These are phyloP conservation scores for Pocillopora grandis DNA, from an alignment of 92 coral and sea anemone genomes.

Conservation along the genomic window DNA sequence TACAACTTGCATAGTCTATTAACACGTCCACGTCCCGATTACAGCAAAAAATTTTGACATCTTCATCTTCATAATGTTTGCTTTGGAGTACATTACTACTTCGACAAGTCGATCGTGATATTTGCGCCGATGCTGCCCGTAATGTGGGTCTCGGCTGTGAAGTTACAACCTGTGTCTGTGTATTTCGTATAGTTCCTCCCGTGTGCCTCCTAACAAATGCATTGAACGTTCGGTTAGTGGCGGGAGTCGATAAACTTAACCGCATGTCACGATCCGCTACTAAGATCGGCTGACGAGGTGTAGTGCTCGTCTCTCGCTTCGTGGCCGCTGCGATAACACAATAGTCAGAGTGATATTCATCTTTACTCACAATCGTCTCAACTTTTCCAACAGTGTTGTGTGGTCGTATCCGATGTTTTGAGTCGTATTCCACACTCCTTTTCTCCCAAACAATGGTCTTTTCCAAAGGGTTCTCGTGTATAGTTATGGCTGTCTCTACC, in stretches of 20 bases:
- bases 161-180: constrained; percentile 40
- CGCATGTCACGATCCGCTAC: constrained; percentile 67
- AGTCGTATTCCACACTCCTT: constrained; percentile 58
- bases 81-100: constrained; percentile 31
- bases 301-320: constrained; percentile 54
- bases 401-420: constrained; percentile 78
- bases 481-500: constrained; percentile 76
- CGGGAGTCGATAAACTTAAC: constrained; percentile 54
- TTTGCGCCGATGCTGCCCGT: constrained; percentile 23
- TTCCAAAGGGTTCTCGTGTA: constrained; percentile 85
- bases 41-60: constrained; percentile 80
- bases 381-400: constrained; percentile 53
- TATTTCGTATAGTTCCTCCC: constrained; percentile 48
- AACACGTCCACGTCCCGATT: constrained; percentile 70
- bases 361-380: constrained; percentile 67
- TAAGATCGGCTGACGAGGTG: constrained; percentile 56
- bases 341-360: constrained; percentile 74
- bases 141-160: constrained; percentile 39
- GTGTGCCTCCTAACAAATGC: constrained; percentile 73
- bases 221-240: constrained; percentile 54
- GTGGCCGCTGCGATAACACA: constrained; percentile 83
- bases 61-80: constrained; percentile 73
- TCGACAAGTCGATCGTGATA: constrained; percentile 17
- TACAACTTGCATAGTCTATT: constrained; percentile 88
- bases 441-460: constrained; percentile 83